Evolutionary conservation across 2,888 invertebrate species (phyloP).

Genomic region (Polymixis flavicincta): DNA sequence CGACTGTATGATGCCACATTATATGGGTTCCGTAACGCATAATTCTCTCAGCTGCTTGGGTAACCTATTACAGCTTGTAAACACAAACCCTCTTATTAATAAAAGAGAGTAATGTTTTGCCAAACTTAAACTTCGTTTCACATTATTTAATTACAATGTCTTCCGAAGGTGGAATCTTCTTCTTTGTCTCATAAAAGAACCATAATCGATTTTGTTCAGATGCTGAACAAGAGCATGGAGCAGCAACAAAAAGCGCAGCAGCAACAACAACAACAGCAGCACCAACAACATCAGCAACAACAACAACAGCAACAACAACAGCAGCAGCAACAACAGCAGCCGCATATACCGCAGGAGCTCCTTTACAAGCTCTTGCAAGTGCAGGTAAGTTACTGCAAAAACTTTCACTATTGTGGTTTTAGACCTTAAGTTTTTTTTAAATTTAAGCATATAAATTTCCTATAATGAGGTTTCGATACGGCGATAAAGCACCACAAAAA

Average conservation of each 20-base stretch:
- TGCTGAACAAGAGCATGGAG: constrained; percentile 91
- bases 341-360: constrained; percentile 92
- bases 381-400: constrained; percentile 76
- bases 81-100: neutral
- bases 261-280: constrained; percentile 90
- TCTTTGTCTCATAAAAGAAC: neutral
- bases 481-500: too few species aligned
- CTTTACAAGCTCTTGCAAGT: constrained; percentile 91
- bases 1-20: neutral
- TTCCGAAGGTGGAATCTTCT: neutral
- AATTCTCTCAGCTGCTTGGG: neutral
- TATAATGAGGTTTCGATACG: too few species aligned
- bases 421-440: neutral
- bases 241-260: constrained; percentile 88
- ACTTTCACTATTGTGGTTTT: neutral
- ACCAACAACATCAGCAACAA: constrained; percentile 91
- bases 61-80: too few species aligned
- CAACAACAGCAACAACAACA: constrained; percentile 92
- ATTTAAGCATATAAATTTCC: neutral
- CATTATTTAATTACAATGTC: neutral
- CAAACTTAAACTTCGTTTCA: neutral
- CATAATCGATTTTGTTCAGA: constrained; percentile 76
- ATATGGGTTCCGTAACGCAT: neutral
- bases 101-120: neutral
- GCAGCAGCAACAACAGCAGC: constrained; percentile 91